phyloP scores from a whole-genome alignment of 2,888 invertebrate species.

The Synergus laeviventris region DNA sequence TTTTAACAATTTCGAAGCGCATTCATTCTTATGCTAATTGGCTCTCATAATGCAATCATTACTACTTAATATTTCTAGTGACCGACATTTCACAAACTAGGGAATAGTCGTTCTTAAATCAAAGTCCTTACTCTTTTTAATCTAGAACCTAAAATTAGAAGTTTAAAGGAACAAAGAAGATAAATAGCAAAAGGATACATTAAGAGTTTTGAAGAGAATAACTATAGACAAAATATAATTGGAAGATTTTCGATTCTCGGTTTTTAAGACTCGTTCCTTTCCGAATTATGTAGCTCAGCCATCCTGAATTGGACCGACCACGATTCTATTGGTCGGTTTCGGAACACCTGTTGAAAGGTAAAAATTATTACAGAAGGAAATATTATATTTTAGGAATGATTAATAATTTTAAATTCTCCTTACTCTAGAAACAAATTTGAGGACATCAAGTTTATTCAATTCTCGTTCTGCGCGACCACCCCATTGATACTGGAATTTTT shows the following conservation, averaged over 20 bases:
- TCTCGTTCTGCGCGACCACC: constrained; percentile 78
- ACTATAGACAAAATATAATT: not conserved
- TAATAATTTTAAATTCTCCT: constrained; percentile 41
- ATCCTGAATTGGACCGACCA: constrained; percentile 61
- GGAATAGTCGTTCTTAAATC: not conserved
- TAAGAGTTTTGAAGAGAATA: not conserved
- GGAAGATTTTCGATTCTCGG: constrained; percentile 23
- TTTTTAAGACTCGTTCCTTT: constrained; percentile 28
- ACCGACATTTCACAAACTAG: constrained; percentile 8
- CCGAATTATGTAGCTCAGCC: constrained; percentile 48
- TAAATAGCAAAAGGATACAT: not conserved
- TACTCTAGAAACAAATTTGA: constrained; percentile 79
- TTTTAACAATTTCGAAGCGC: constrained; percentile 48
- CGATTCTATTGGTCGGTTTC: constrained; percentile 52
- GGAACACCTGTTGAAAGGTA: constrained; percentile 60
- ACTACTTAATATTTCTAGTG: not conserved
- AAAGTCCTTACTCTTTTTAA: not conserved
- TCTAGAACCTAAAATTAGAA: not conserved
- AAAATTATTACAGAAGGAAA: not conserved
- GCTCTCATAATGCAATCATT: constrained; percentile 26
- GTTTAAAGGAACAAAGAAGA: not conserved
- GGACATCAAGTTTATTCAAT: constrained; percentile 75
- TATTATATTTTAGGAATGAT: constrained; percentile 22
- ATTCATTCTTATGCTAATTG: constrained; percentile 33
- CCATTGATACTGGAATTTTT: constrained; percentile 77